Evolutionary conservation across 2,113 vertebrate species (phyloP).

Genomic region (Leuciscus idus): DNA sequence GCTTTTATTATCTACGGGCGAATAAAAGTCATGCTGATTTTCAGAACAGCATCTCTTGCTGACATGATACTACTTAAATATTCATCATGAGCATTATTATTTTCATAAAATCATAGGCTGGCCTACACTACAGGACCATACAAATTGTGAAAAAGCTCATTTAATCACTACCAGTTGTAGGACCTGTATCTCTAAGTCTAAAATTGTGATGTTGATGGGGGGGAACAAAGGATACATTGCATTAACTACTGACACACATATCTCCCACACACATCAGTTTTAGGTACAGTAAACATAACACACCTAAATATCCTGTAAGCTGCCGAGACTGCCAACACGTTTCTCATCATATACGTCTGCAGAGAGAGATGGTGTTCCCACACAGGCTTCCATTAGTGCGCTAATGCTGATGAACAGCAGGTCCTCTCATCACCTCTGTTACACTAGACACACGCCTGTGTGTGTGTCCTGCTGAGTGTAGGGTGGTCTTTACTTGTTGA

Average conservation of each 20-base stretch:
- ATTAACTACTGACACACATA: neutral
- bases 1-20: neutral
- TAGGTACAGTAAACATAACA: neutral
- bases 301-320: neutral
- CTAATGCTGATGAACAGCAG: slow-evolving; percentile 46
- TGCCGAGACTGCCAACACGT: neutral
- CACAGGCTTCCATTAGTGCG: slow-evolving; percentile 23
- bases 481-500: slow-evolving; percentile 14
- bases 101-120: neutral
- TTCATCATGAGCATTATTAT: neutral
- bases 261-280: neutral
- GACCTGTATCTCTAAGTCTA: neutral
- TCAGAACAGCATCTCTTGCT: neutral
- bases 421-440: slow-evolving; percentile 7
- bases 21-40: neutral
- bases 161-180: neutral
- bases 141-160: neutral
- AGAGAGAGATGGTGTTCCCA: neutral
- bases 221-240: no score
- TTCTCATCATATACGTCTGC: neutral
- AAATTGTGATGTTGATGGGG: neutral
- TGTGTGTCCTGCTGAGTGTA: slow-evolving; percentile 21
- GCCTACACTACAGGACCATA: neutral
- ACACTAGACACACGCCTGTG: neutral
- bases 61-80: neutral